Conservation (phyloP, 2,888 invertebrate species). For the Mellilla xanthometata region DNA sequence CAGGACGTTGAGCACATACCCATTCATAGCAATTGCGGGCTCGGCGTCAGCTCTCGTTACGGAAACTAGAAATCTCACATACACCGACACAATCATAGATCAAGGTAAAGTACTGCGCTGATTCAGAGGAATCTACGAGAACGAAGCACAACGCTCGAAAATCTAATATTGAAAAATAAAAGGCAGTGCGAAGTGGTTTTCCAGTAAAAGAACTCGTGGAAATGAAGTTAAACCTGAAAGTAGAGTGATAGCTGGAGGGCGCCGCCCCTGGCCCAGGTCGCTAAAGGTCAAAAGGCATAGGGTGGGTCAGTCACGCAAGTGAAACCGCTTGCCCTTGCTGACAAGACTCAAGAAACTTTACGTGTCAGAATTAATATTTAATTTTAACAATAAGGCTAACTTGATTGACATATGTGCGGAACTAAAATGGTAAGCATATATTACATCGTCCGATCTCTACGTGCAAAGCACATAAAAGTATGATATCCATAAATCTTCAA, state of each 20-base stretch:
- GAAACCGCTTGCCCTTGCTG: constrained; percentile 32
- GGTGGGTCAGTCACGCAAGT: constrained; percentile 58
- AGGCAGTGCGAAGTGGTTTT: constrained; percentile 10
- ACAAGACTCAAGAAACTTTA: neutral
- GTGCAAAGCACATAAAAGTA: neutral
- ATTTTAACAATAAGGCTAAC: neutral
- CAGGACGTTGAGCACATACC: constrained; percentile 29
- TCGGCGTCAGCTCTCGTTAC: constrained; percentile 25
- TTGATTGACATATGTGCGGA: neutral
- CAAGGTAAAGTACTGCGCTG: constrained; percentile 10
- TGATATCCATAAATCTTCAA: constrained; percentile 22
- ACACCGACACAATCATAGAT: constrained; percentile 12
- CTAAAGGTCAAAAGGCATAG: constrained; percentile 52
- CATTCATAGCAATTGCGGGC: constrained; percentile 26
- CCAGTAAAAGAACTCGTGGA: constrained; percentile 22
- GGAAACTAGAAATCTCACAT: constrained; percentile 16
- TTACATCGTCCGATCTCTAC: neutral
- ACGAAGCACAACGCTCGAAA: constrained; percentile 7
- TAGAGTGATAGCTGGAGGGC: constrained; percentile 45
- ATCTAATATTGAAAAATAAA: constrained; percentile 15
- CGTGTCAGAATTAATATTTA: neutral
- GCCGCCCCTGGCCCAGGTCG: constrained; percentile 57
- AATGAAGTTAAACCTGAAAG: constrained; percentile 40
- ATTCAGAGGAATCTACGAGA: constrained; percentile 5
- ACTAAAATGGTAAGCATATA: too few relatives aligned